Evolutionary conservation across 2,888 invertebrate species (phyloP).

Genomic region (Azorinus chamasolen): DNA sequence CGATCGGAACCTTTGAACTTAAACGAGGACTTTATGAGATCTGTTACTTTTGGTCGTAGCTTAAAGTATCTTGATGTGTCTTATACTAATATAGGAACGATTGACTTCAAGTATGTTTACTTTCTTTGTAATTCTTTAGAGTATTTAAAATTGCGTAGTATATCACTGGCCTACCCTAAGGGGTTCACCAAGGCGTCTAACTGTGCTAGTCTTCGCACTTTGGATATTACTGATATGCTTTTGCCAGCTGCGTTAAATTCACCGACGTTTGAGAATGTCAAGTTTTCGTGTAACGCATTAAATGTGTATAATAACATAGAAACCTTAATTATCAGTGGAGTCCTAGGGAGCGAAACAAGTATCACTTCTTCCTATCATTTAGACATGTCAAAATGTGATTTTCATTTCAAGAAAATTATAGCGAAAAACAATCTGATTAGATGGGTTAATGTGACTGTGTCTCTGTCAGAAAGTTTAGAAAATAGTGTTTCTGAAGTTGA

Average conservation of each 20-base stretch:
- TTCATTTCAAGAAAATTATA: slow-evolving; percentile 3
- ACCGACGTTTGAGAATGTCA: no score
- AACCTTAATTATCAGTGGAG: slow-evolving; percentile 1
- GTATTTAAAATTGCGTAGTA: no score
- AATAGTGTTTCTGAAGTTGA: slow-evolving; percentile 4
- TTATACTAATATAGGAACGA: no score
- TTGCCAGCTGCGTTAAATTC: no score
- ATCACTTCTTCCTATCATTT: neutral
- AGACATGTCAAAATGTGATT: neutral
- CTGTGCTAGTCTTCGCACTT: neutral
- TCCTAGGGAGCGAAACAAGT: neutral
- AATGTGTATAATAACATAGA: neutral
- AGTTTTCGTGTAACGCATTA: neutral
- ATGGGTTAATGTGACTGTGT: slow-evolving; percentile 10
- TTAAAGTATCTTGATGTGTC: no score
- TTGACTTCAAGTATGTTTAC: no score
- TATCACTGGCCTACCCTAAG: no score
- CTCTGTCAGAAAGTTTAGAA: neutral
- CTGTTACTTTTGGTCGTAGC: no score
- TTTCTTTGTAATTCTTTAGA: no score
- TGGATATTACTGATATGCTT: slow-evolving; percentile 5
- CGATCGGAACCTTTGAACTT: no score
- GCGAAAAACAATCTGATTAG: slow-evolving; percentile 4
- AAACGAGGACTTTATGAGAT: no score
- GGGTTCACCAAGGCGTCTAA: neutral